Evolutionary conservation across 2,797 vertebrate genomes (phyloP).

Genomic region (Spizella passerina): DNA sequence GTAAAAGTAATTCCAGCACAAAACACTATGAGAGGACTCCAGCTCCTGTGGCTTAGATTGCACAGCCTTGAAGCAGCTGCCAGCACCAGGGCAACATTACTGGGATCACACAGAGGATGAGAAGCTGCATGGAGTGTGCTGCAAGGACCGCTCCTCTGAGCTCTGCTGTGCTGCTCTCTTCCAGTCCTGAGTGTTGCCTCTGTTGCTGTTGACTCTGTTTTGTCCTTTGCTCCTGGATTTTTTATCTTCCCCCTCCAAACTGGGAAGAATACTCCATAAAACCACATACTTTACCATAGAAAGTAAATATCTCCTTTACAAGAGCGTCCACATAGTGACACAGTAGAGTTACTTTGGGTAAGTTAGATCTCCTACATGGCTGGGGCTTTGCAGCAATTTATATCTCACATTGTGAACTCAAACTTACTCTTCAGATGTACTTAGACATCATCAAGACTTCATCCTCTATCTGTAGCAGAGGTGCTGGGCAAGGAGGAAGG

Average conservation of each 20-base stretch:
- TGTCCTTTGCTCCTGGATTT: not conserved
- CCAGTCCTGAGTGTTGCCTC: not conserved
- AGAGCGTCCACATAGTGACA: fast-evolving
- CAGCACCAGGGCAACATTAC: not conserved
- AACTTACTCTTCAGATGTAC: not conserved
- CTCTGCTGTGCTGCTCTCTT: not conserved
- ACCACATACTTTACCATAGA: fast-evolving
- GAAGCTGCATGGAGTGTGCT: not conserved
- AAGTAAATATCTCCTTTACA: not conserved
- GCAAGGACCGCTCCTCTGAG: not conserved
- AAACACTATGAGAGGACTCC: not conserved
- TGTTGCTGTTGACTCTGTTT: not conserved
- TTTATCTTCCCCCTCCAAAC: not conserved
- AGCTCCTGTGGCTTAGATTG: not conserved
- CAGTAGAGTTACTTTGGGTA: not conserved
- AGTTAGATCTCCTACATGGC: not conserved
- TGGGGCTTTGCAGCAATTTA: not conserved
- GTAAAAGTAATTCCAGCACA: not conserved
- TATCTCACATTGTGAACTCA: not conserved
- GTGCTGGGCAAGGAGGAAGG: not conserved
- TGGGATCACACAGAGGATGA: not conserved
- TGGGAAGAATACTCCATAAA: not conserved
- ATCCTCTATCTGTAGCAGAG: not conserved
- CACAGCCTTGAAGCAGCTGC: not conserved
- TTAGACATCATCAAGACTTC: not conserved